phyloP scores from a whole-genome alignment of 2,113 vertebrate species.

The Chinchilla lanigera region DNA sequence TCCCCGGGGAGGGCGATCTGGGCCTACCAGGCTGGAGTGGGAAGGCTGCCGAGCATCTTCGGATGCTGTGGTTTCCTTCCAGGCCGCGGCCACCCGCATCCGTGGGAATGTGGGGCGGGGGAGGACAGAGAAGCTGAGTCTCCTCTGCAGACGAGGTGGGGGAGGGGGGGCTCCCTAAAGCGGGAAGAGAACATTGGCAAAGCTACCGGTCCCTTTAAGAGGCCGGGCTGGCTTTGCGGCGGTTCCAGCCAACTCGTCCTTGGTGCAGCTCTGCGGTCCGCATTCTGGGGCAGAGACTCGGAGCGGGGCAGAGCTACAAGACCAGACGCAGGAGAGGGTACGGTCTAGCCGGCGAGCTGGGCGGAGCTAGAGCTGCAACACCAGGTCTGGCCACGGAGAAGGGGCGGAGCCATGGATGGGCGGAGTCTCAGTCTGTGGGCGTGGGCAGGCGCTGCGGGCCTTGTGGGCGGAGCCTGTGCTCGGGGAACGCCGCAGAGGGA shows the following conservation, averaged over 20 bases:
- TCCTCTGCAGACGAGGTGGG: not conserved
- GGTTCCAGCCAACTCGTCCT: not conserved
- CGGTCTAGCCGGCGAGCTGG: not conserved
- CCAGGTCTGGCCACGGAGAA: rapidly evolving
- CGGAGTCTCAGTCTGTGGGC: not conserved
- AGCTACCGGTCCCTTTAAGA: conserved; percentile 71
- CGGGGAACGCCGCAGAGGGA: not conserved
- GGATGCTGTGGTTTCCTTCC: not conserved
- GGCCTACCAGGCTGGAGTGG: not conserved
- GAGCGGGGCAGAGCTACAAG: not conserved
- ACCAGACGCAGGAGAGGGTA: not conserved
- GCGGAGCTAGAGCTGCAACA: conserved; percentile 1
- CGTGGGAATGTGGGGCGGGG: not conserved
- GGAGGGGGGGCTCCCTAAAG: not conserved
- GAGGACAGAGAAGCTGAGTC: not conserved
- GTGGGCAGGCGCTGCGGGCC: not conserved
- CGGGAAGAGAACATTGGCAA: not conserved
- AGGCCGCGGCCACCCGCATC: not conserved
- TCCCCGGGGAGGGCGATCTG: not conserved
- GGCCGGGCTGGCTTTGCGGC: conserved; percentile 63
- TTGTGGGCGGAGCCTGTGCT: not conserved
- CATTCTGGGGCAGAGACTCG: not conserved
- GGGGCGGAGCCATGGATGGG: not conserved
- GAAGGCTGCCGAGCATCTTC: not conserved
- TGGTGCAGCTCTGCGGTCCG: conserved; percentile 37